Base-by-base conservation (phyloP, 2,797 vertebrate genomes). In the Pantherophis alleghaniensis region DNA sequence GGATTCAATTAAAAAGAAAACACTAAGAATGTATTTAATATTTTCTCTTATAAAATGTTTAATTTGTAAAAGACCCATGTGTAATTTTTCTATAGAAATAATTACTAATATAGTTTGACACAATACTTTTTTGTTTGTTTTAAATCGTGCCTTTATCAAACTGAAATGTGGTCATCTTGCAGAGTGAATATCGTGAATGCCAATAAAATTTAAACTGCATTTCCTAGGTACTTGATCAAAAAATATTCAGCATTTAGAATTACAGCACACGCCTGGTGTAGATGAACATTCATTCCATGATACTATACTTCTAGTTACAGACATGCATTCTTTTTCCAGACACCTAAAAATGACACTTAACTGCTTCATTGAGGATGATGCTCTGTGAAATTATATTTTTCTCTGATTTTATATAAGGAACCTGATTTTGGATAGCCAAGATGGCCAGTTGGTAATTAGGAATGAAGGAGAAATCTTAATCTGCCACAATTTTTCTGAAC, bases 1-100 rank as follows among this genome's bases (percentile, higher is more conserved):
- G 79, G 22, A 47, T 37, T 93, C 0, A 0, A 93, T 93, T 89
- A 87, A 92, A 92, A 93, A 94, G n/a, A 89, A 18, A 90, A 56
- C 1, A 37, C 63, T 74, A 61, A 16, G 24, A 63, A 28, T 86
- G 12, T 32, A 26, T 90, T 60, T 37, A 3, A 92, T 89, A 20
- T 89, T 89, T 42, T 20, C 32, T 83, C 13, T 32, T 28, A 37
- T 86, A 55, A 42, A 56, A 86, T 42, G 51, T 91, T 26, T 86
- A 5, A 11, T 51, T 92, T 37, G 7, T 74, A 91, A 83, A 55
- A 87, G 60, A 55, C 69, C 60, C 32, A 20, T 14, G 14, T 5
- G 5, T 42, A 74, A 91, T 56, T 10, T 7, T 74, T 42, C 24
- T 86, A 69, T 37, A 88, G 57, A 89, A 63, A 63, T 5, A n/a